A percentile compares a stretch with the other conserved stretches of the same genome.
phyloP scores from a whole-genome alignment of 1,140 invertebrate species.

The Solenopsis fugax region DNA sequence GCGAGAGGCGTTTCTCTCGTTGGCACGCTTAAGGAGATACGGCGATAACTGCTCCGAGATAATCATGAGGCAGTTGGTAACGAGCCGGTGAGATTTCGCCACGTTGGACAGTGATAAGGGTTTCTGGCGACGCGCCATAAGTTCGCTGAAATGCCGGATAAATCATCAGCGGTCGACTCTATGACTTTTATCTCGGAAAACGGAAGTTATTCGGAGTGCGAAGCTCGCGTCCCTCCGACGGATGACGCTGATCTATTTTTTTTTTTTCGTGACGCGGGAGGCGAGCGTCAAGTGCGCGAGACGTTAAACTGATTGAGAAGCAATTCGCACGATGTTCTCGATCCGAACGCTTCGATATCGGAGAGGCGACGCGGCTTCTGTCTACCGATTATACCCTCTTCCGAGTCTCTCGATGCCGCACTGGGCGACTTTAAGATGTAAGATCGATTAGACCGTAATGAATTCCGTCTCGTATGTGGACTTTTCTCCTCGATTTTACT shows the following conservation, averaged over 20 bases:
- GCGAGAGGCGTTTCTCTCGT: neutral
- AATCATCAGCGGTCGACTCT: conserved; percentile 54
- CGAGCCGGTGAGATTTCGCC: conserved; percentile 14
- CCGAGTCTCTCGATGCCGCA: conserved; percentile 30
- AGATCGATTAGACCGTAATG: conserved; percentile 57
- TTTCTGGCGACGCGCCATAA: conserved; percentile 32
- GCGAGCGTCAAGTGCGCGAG: conserved; percentile 14
- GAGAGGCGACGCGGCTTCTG: neutral
- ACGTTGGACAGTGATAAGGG: conserved; percentile 29
- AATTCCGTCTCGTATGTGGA: conserved; percentile 70
- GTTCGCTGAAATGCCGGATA: conserved; percentile 12
- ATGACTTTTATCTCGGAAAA: conserved; percentile 34
- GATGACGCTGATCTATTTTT: neutral
- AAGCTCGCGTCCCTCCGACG: neutral
- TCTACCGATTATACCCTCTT: conserved; percentile 10
- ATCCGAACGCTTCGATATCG: conserved; percentile 37
- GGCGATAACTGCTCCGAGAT: conserved; percentile 23
- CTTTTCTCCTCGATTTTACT: conserved; percentile 74
- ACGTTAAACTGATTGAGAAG: conserved; percentile 33
- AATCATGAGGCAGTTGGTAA: conserved; percentile 15
- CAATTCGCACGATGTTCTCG: conserved; percentile 28
- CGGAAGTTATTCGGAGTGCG: conserved; percentile 18
- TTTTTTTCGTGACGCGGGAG: neutral
- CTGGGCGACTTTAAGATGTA: conserved; percentile 37
- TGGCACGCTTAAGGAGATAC: conserved; percentile 18